Percentiles rank a stretch among this genome's conserved stretches.
phyloP scores from a whole-genome alignment of 2,797 vertebrate species.

The Gobio occitaniae region DNA sequence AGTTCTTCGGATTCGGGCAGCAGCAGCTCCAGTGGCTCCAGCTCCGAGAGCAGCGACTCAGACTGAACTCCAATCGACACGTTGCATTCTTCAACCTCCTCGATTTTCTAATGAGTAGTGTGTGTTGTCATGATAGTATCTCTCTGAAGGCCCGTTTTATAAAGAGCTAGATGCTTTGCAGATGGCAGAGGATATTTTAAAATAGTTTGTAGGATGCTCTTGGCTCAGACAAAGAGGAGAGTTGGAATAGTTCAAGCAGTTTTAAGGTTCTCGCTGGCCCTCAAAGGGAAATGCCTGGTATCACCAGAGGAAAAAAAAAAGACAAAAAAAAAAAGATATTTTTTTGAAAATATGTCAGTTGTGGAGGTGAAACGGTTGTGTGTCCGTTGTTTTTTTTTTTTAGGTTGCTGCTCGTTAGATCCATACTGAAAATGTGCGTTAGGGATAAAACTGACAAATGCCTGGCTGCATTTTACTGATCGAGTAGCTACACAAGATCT shows the following conservation, averaged over 20 bases:
- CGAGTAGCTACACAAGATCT: slow-evolving; percentile 49
- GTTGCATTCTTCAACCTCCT: slow-evolving; percentile 49
- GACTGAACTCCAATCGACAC: slow-evolving; percentile 79
- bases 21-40: slow-evolving; percentile 96
- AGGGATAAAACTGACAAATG: slow-evolving; percentile 51
- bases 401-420: slow-evolving; percentile 42
- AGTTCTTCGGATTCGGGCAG: slow-evolving; percentile 92
- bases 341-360: slow-evolving; percentile 51
- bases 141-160: slow-evolving; percentile 65
- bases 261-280: slow-evolving; percentile 56
- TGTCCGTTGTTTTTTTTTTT: slow-evolving; percentile 14
- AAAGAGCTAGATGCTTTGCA: slow-evolving; percentile 54
- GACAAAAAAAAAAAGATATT: slow-evolving; percentile 29
- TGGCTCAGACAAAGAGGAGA: slow-evolving; percentile 45
- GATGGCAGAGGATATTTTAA: slow-evolving; percentile 58
- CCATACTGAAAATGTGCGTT: slow-evolving; percentile 39
- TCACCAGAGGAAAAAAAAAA: slow-evolving; percentile 51
- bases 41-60: slow-evolving; percentile 95
- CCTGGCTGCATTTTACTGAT: slow-evolving; percentile 53
- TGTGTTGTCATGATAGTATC: slow-evolving; percentile 62
- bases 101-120: slow-evolving; percentile 62
- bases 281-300: slow-evolving; percentile 64
- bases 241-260: slow-evolving; percentile 48
- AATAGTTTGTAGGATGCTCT: slow-evolving; percentile 60
- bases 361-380: slow-evolving; percentile 56